Evolutionary conservation across 1,140 invertebrate species (phyloP), one percentile per base, ranked within the genome.

Genomic region (Trachymyrmex septentrionalis): DNA sequence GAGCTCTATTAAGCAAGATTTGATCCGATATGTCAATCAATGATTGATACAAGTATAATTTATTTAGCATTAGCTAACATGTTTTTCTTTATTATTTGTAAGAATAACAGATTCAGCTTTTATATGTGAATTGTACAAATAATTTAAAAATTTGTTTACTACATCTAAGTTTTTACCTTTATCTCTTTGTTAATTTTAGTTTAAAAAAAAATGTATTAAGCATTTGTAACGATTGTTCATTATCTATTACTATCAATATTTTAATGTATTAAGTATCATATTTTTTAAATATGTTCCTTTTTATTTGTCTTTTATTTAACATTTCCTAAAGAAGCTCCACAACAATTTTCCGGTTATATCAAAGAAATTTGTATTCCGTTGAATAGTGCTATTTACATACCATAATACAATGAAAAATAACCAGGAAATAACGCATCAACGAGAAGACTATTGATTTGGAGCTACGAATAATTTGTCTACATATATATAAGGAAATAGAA

Each of bases 1-100:
- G 48, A 84, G 50, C 38, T 75, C 16, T 24, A 30, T 59, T 61
- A 44, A 66, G 44, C 72, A 86, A 87, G 21, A 66, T 14, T 24
- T 12, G 24, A 87, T 48, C 27, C 21, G 59, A 82, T 61, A 50
- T 0, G 34, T 30, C 21, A 59, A 53, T 30, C 16, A 59, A 53
- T 44, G 2, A 30, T 21, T 10, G 10, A 9, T 16, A 24, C 14
- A 61, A n/a, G 24, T 6, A 21, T 19, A 38, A 38, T 19, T 59
- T 57, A 77, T 64, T 53, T 82, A 55, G 21, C 19, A 63, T 61
- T 27, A 27, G 10, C 7, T 30, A 53, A 9, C 9, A 50, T 4
- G 10, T 27, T 14, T 27, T 14, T 72, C n/a, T 59, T 24, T 75
- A 1, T 75, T 57, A n/a, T 75, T 75, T 24, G 55, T 75, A 55